Evolutionary conservation across 2,888 invertebrate genomes (phyloP), one percentile per base, ranked within the genome.

Genomic region (Bruchidius siliquastri): DNA sequence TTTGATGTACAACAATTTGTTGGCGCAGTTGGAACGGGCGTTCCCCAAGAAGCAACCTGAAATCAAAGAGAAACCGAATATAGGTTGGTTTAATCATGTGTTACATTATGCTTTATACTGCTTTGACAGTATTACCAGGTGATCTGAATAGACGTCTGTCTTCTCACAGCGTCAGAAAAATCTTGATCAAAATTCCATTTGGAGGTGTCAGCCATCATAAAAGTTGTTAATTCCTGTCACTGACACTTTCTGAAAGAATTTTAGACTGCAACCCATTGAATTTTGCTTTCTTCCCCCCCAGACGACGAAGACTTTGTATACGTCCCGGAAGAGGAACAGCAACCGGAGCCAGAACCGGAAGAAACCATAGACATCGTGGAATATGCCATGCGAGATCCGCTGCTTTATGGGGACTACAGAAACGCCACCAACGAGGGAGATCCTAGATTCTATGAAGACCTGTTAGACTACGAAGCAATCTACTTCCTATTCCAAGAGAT

Each of bases 401-500:
- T 96, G 71, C 88, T 97, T 0, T 97, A 93, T 83, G 97, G 97
- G 0, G 97, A 97, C 83, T 97, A 94, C 82, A 80, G 96, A 69
- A 96, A 96, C 82, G 94, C 96, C 0, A 87, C 94, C 30, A 93
- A 94, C 77, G 94, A 95, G 82, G 91, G 91, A 0, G 95, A 95
- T 79, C 88, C 91, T 0, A 88, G 97, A 74, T 91, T 91, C 79
- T 97, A 97, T 82, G 97, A 97, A 83, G 97, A 97, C 84, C 87
- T 97, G 20, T 87, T 96, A 8, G 96, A 97, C 84, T 97, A 96
- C 83, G 94, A 96, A 80, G 95, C 96, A 0, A 91, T 96, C n/a
- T 95, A 92, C 83, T 93, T 91, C 79, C 87, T 97, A 0, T 96
- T 97, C 82, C 93, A 94, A 88, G 96, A 97, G 93, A 95, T 97